Evolutionary conservation across 2,797 vertebrate species (phyloP).

Genomic region (Clarias pachynema): DNA sequence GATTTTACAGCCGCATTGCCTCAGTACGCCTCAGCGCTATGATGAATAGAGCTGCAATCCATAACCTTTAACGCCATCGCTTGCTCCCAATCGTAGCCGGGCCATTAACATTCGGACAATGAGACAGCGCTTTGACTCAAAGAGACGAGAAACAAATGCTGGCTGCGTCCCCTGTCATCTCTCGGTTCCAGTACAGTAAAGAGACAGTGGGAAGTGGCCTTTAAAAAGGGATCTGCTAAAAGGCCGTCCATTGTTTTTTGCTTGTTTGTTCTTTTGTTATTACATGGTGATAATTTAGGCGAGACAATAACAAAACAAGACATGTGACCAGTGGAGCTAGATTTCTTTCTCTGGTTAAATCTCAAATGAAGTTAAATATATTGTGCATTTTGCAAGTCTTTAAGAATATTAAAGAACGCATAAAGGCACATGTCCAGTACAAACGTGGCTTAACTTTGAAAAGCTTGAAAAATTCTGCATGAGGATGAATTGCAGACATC

Average conservation of each 20-base stretch:
- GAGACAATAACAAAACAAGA: conserved; percentile 27
- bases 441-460: background rate
- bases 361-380: background rate
- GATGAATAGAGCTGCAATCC: conserved; percentile 42
- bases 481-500: background rate
- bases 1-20: conserved; percentile 37
- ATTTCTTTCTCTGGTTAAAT: conserved; percentile 13
- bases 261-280: conserved; percentile 47
- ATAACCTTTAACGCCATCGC: conserved; percentile 37
- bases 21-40: conserved; percentile 29
- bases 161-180: conserved; percentile 25
- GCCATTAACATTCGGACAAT: conserved; percentile 57
- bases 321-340: conserved; percentile 7
- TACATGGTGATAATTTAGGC: conserved; percentile 41
- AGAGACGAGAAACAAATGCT: conserved; percentile 41
- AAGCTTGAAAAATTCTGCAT: background rate
- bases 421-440: background rate
- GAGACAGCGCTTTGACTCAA: conserved; percentile 27
- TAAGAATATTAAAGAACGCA: background rate
- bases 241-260: conserved; percentile 41
- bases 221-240: conserved; percentile 41
- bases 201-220: conserved; percentile 35
- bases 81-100: conserved; percentile 22
- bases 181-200: conserved; percentile 33
- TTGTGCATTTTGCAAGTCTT: background rate